These are phyloP conservation scores for Lissonota sp. DNA, from an alignment of 2,888 invertebrate species.

Conservation along the genomic window DNA sequence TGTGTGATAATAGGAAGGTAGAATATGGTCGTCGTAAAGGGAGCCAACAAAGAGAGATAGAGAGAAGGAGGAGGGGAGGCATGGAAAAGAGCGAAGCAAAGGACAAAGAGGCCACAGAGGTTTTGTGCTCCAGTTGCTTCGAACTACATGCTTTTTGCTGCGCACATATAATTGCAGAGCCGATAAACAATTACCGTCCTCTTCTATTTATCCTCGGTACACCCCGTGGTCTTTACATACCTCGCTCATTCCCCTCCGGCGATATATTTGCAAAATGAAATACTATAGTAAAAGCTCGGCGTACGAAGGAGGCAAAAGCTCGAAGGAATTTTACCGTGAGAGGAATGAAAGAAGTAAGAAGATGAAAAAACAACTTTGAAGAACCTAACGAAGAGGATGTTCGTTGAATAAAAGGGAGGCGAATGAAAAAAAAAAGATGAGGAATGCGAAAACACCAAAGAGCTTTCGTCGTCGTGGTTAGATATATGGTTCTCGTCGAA, in stretches of 20 bases:
- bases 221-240: not conserved
- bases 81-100: not conserved
- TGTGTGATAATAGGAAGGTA: slow-evolving; percentile 19
- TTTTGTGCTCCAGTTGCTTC: not conserved
- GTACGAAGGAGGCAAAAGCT: slow-evolving; percentile 1
- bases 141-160: slow-evolving; percentile 30
- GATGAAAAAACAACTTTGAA: not conserved
- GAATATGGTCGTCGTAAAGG: slow-evolving; percentile 4
- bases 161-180: slow-evolving; percentile 35
- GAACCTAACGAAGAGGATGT: not conserved
- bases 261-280: slow-evolving; percentile 18
- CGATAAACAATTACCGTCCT: slow-evolving; percentile 46
- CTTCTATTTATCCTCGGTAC: slow-evolving; percentile 2
- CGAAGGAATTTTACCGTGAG: slow-evolving; percentile 39
- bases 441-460: slow-evolving; percentile 41
- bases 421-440: slow-evolving; percentile 21
- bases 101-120: slow-evolving; percentile 17
- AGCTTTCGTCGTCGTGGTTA: slow-evolving; percentile 45
- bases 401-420: not conserved
- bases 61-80: not conserved
- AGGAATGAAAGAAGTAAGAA: not conserved
- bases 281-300: not conserved
- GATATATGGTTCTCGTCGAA: slow-evolving; percentile 26
- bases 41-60: not conserved
- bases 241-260: too few species aligned